Percentiles rank a stretch among this genome's conserved stretches.
phyloP scores from a whole-genome alignment of 2,888 invertebrate species.

The Euproctis similis region DNA sequence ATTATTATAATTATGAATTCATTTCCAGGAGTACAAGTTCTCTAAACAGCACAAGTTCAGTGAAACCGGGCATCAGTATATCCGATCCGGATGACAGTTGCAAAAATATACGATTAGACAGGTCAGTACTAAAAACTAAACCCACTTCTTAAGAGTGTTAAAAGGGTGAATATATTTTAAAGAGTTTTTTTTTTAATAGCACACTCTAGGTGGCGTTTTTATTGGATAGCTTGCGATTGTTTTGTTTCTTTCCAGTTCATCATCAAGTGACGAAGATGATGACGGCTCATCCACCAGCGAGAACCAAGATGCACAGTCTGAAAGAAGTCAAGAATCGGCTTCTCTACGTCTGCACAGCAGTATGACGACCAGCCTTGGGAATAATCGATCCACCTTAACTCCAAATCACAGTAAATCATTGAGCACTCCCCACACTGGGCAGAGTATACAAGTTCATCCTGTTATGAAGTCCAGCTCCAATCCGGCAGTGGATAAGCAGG shows the following conservation, averaged over 20 bases:
- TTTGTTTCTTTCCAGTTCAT: slow-evolving; percentile 80
- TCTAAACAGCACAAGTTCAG: slow-evolving; percentile 47
- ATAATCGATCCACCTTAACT: slow-evolving; percentile 39
- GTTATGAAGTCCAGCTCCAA: slow-evolving; percentile 71
- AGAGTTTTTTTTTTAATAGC: too few species aligned
- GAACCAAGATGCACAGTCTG: slow-evolving; percentile 59
- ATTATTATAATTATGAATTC: too few species aligned
- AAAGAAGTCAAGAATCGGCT: slow-evolving; percentile 55
- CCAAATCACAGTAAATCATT: slow-evolving; percentile 63
- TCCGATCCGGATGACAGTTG: slow-evolving; percentile 77
- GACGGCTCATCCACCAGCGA: slow-evolving; percentile 70
- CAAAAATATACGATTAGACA: slow-evolving; percentile 67
- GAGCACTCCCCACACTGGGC: slow-evolving; percentile 62
- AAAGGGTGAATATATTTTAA: too few species aligned
- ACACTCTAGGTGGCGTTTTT: neutral
- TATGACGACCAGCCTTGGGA: slow-evolving; percentile 33
- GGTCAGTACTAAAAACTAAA: too few species aligned
- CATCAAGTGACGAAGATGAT: slow-evolving; percentile 82
- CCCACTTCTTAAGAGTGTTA: too few species aligned
- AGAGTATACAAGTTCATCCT: slow-evolving; percentile 57
- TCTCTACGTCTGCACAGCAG: slow-evolving; percentile 37
- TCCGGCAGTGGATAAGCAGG: slow-evolving; percentile 69
- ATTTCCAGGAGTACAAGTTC: slow-evolving; percentile 54
- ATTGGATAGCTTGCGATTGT: neutral
- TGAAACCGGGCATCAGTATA: slow-evolving; percentile 78